These are phyloP conservation scores for Hydrolagus affinis DNA, from an alignment of 2,113 vertebrate species.

Conservation along the genomic window DNA sequence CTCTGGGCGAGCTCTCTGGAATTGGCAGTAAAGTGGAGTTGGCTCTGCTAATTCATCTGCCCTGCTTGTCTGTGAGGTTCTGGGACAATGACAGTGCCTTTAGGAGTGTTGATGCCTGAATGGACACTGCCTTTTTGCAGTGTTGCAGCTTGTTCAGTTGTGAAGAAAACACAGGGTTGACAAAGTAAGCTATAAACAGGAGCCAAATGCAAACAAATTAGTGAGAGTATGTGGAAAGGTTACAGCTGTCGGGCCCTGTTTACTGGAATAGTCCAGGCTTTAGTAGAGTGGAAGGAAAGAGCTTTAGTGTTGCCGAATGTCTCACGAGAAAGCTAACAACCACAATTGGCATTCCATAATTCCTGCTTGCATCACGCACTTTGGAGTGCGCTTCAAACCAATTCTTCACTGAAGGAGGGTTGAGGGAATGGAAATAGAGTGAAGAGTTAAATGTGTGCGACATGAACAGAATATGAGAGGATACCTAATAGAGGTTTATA, in stretches of 20 bases:
- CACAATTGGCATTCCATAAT: background rate
- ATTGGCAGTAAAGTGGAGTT: slow-evolving; percentile 22
- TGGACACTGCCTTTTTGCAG: slow-evolving; percentile 18
- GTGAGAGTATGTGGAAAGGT: slow-evolving; percentile 47
- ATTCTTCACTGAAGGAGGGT: background rate
- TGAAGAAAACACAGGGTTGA: background rate
- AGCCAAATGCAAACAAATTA: slow-evolving; percentile 47
- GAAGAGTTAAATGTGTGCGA: background rate
- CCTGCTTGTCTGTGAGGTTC: slow-evolving; percentile 20
- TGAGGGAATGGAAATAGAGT: background rate
- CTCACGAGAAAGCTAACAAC: background rate
- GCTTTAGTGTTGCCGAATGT: background rate
- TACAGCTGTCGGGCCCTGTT: slow-evolving; percentile 54
- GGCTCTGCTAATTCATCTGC: slow-evolving; percentile 23
- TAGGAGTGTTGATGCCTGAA: slow-evolving; percentile 1
- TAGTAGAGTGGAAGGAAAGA: background rate
- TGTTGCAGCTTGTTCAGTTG: background rate
- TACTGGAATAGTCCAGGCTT: slow-evolving; percentile 41
- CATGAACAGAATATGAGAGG: too few species aligned
- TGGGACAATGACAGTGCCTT: slow-evolving; percentile 11
- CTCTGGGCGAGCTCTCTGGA: slow-evolving; percentile 29
- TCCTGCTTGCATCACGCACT: background rate
- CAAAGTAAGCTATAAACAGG: slow-evolving; percentile 7
- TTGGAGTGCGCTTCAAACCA: background rate
- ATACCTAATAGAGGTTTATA: too few species aligned